Base-by-base conservation (phyloP, 2,113 vertebrate genomes). In the Pongo abelii region DNA sequence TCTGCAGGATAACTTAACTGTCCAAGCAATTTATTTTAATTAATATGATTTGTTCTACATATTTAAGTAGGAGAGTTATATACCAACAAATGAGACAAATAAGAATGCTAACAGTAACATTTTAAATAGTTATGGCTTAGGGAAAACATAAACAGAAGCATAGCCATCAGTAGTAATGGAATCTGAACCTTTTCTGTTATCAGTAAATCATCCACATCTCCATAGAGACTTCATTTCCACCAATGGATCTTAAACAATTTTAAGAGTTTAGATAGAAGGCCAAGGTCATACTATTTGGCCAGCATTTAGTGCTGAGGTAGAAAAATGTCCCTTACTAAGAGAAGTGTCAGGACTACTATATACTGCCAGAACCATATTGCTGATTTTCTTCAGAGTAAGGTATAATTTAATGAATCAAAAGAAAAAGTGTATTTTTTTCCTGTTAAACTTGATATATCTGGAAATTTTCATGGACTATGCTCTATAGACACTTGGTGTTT, bases 121-220 rank as follows among this genome's bases (percentile, higher is more conserved):
- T 97, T 97, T 96, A 97, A 98, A 77, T 93, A 96, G 57, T 92
- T 97, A 98, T 46, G 96, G 95, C 85, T 97, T 96, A 95, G 93
- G 77, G 78, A 96, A 87, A 97, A 96, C 95, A 93, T 95, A 98
- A 90, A 97, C 1, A 38, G 94, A 97, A 97, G 74, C 81, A 43
- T 38, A 91, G 77, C 85, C 91, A 94, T 97, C 96, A 98, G 96
- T 93, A 94, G 84, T 98, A 98, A 98, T 97, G 91, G 85, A 98
- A 96, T 61, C 88, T 97, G 95, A 98, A 98, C 94, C 94, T 96
- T 97, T 92, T 91, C 97, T 0, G 32, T 97, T 97, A 98, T 93
- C 87, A 98, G 95, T 98, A 98, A 97, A 98, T 98, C 96, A 98
- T 94, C 96, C 96, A 81, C 96, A 98, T 98, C 79, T 97, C 97